These are phyloP conservation scores for Paragorgia papillata DNA, from an alignment of 92 coral and sea anemone species.

Conservation along the genomic window DNA sequence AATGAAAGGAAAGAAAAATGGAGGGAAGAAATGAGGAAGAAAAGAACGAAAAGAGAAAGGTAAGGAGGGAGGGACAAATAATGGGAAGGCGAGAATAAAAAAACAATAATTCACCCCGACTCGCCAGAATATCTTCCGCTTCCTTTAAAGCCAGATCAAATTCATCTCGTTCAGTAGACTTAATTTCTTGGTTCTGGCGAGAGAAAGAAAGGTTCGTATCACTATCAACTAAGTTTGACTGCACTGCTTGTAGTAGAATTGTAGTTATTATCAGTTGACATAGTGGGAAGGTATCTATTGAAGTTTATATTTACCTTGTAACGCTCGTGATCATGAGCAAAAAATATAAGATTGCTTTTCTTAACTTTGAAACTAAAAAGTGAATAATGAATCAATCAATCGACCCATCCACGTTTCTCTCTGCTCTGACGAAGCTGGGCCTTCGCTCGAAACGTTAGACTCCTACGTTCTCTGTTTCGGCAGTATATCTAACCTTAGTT, in stretches of 20 bases:
- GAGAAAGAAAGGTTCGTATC: not conserved
- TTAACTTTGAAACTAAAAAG: not conserved
- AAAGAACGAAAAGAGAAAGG: not conserved
- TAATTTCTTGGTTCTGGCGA: conserved; percentile 26
- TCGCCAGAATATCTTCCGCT: conserved; percentile 65
- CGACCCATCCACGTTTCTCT: too few species aligned
- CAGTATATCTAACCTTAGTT: too few species aligned
- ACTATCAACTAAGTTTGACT: conserved; percentile 17
- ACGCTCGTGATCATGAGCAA: conserved; percentile 10
- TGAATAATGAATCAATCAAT: too few species aligned
- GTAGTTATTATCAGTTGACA: too few species aligned
- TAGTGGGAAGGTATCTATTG: too few species aligned
- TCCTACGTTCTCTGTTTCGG: too few species aligned
- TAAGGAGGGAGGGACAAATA: not conserved
- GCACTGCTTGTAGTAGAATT: too few species aligned
- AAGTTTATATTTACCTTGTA: too few species aligned
- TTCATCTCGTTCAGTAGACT: not conserved
- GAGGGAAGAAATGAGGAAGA: conserved; percentile 5
- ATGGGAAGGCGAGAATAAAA: not conserved
- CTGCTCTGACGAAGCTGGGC: too few species aligned
- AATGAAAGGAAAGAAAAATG: not conserved
- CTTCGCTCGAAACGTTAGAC: too few species aligned
- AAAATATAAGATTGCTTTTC: not conserved
- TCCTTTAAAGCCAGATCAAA: conserved; percentile 45
- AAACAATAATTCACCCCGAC: conserved; percentile 49